Evolutionary conservation across 1,140 invertebrate genomes (phyloP).

Genomic region (Chionoecetes opilio): DNA sequence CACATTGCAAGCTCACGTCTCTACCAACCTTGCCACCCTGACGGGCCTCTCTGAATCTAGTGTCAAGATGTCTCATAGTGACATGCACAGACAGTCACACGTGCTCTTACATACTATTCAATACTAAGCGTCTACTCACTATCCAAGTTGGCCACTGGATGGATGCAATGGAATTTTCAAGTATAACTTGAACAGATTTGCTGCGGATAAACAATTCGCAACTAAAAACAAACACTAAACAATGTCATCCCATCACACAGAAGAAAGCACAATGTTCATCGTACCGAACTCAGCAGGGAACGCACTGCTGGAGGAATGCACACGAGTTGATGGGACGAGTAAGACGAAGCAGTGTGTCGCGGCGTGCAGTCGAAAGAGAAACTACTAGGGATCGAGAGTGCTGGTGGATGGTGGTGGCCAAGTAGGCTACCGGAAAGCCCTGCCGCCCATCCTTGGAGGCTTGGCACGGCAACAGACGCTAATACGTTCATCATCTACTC

Average conservation of each 20-base stretch:
- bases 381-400: background rate
- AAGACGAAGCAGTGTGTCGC: background rate
- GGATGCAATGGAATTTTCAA: background rate
- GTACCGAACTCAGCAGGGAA: background rate
- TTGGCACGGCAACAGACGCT: background rate
- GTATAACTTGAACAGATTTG: background rate
- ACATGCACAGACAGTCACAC: too few relatives aligned
- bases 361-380: background rate
- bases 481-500: background rate
- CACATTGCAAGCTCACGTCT: too few relatives aligned
- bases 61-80: too few relatives aligned
- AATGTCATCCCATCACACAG: too few relatives aligned
- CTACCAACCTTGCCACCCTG: too few relatives aligned
- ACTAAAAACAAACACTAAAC: background rate
- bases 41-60: too few relatives aligned
- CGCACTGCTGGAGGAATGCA: too few relatives aligned
- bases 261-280: background rate
- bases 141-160: background rate
- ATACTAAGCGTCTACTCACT: background rate
- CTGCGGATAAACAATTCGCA: background rate
- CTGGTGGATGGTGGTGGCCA: background rate
- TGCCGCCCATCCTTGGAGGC: background rate
- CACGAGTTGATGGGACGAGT: background rate
- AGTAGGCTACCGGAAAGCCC: background rate
- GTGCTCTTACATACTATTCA: too few relatives aligned